Evolutionary conservation across 2,888 invertebrate species (phyloP), one percentile per base, ranked within the genome.

Genomic region (Sycophila texana): DNA sequence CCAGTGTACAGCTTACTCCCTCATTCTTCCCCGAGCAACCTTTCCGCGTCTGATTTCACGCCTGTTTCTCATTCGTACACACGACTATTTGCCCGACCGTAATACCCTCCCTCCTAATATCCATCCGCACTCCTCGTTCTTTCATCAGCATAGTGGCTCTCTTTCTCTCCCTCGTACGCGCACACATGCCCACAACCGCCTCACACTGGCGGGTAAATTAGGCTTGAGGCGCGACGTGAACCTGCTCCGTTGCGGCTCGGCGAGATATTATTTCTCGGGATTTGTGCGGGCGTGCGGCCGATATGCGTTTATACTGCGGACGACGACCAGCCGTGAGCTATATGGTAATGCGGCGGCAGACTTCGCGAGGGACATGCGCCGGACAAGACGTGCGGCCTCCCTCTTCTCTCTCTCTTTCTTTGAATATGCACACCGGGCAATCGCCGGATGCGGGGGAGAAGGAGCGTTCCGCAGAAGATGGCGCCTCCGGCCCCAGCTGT

Each of bases 401-500:
- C 53, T 65, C 61, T 51, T 20, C 61, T 49, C 47, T 18, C 65
- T 66, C 49, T 66, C 18, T 55, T 66, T 57, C 60, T 20, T 10
- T 60, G 74, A 61, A 68, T 78, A 72, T 70, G 68, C 39, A 22
- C 68, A 78, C 75, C 77, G 81, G 80, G 76, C 78, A 83, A 82
- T 81, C 80, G 80, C 76, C 82, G 86, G 85, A 86, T 85, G 81
- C 83, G 82, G 82, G 85, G 82, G 85, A 84, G 83, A 87, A 86
- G 87, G 84, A 87, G 85, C 86, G 87, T 86, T 87, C 86, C 86
- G 68, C 30, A 20, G 58, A 79, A 85, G 88, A 89, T 88, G 89
- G 88, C 87, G 89, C 89, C 89, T 86, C 83, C 82, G 82, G 83
- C 82, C 80, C 79, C 80, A 74, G 72, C 14, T 74, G 86, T 86